Percentiles rank a stretch among this genome's conserved stretches.
phyloP scores from a whole-genome alignment of 2,113 vertebrate genomes.

The Tachysurus vachellii region DNA sequence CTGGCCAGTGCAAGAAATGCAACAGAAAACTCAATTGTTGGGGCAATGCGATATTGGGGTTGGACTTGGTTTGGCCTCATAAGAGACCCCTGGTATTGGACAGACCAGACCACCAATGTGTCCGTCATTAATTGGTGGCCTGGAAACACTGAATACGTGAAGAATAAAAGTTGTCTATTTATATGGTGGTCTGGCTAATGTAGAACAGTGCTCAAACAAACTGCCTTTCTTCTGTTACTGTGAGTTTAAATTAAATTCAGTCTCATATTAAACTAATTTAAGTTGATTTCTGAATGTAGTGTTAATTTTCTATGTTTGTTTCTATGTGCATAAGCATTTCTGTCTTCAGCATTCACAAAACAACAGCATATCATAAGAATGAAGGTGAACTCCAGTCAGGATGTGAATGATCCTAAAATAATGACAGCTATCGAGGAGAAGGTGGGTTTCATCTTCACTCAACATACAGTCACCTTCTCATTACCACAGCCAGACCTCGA shows the following conservation, averaged over 20 bases:
- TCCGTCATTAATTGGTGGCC: background rate
- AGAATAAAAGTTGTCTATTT: background rate
- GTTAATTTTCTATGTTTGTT: background rate
- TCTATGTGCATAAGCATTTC: background rate
- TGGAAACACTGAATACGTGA: background rate
- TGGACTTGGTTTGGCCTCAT: too few species aligned
- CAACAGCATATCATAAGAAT: conserved; percentile 13
- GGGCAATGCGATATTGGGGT: too few species aligned
- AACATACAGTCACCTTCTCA: background rate
- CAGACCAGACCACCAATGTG: background rate
- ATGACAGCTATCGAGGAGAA: background rate
- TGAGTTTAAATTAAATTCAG: background rate
- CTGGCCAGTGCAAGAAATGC: background rate
- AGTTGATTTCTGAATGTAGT: background rate
- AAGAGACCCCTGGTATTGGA: too few species aligned
- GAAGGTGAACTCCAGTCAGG: background rate
- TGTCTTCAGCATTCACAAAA: background rate
- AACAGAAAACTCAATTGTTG: too few species aligned
- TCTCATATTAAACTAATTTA: background rate
- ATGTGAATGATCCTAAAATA: background rate
- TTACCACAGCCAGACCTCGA: background rate
- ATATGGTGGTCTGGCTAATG: background rate
- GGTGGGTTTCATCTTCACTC: conserved; percentile 18
- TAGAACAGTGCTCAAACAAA: background rate
- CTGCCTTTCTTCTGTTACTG: conserved; percentile 20